phyloP scores from a whole-genome alignment of 2,113 vertebrate species.

The Saccopteryx leptura region DNA sequence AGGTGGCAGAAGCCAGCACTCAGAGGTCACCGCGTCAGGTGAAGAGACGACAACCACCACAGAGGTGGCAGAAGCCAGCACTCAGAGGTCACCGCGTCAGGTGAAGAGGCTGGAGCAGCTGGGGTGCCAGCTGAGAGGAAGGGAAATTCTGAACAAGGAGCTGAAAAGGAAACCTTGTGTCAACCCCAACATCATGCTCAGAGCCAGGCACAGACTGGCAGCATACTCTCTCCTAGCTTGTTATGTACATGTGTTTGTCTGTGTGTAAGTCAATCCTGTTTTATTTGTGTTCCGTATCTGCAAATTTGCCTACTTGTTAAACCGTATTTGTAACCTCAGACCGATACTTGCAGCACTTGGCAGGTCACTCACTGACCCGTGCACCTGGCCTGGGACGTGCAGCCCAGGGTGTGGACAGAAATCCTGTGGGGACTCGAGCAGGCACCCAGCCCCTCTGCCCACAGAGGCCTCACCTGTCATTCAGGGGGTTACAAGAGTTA shows the following conservation, averaged over 20 bases:
- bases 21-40: fast-evolving
- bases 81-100: fast-evolving
- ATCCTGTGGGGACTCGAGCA: background rate
- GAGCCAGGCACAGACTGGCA: fast-evolving
- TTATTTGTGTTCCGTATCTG: fast-evolving
- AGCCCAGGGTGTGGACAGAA: background rate
- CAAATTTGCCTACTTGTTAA: background rate
- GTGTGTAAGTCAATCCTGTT: background rate
- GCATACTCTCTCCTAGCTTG: fast-evolving
- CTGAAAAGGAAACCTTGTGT: fast-evolving
- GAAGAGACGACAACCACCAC: no score
- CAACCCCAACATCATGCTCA: fast-evolving
- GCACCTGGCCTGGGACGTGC: background rate
- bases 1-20: fast-evolving
- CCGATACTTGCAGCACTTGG: background rate
- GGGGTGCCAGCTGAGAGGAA: background rate
- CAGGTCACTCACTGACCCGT: background rate
- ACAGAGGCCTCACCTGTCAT: background rate
- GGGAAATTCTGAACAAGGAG: no score
- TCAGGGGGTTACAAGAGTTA: background rate
- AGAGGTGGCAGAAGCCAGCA: fast-evolving
- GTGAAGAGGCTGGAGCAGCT: background rate
- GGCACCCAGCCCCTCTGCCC: background rate
- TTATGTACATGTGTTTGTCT: fast-evolving
- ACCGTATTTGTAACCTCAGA: background rate